Base-by-base conservation (phyloP, 2,888 invertebrate genomes). In the Odontocerum albicorne region DNA sequence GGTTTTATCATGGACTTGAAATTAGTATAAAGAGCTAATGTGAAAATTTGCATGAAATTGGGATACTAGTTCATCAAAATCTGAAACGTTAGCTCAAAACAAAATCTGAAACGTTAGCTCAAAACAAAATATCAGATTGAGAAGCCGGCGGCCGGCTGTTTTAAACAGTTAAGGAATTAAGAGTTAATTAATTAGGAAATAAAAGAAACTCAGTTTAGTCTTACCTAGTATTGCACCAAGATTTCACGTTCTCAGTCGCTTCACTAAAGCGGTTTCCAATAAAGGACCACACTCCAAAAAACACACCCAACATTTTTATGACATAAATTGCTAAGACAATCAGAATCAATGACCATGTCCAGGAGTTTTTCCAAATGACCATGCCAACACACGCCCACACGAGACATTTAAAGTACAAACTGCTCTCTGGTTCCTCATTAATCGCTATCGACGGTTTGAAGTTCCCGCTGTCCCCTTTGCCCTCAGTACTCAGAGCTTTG, bases 341-440 rank as follows among this genome's bases (percentile, higher is more conserved):
- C 1, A 89, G 80, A 46, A 92, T 76, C 17, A 94, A 79, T 4
- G 88, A 85, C 61, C 92, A 72, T 54, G 92, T 73, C 89, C 93
- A 92, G 46, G 89, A 82, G 66, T 94, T 87, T 64, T 90, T 89
- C 87, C 93, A 95, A 12, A 95, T 78, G 21, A 93, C 79, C 74
- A 94, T 92, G 47, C 88, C 82, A 4, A 87, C 73, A 64, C 94
- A 92, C 2, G 88, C 88, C 77, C 92, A 93, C 62, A 93, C 78
- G 8, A 94, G 72, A 3, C 85, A 80, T 65, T 88, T 90, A 65
- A 92, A 85, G 66, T 89, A 92, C 33, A 83, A 75, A 12, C 84
- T 84, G 60, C 87, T 87, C 62, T 82, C 83, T 55, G 83, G 80
- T 54, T 71, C 71, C 31, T 68, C 68, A 49, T 79, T 74, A 7